Evolutionary conservation across 2,888 invertebrate genomes (phyloP).

Genomic region (Sphaerophoria rueppellii): DNA sequence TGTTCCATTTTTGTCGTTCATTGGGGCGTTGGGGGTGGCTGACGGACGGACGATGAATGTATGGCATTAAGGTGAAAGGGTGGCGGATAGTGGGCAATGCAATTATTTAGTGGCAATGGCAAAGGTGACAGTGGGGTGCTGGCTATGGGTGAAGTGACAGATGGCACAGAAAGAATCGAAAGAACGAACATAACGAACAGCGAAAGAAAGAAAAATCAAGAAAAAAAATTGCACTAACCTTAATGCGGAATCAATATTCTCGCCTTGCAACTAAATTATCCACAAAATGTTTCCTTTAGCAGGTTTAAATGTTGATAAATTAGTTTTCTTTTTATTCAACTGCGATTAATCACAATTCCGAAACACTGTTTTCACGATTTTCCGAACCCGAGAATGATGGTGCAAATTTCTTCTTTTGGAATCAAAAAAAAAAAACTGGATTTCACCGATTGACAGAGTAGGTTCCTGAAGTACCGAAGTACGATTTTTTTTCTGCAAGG

Average conservation of each 20-base stretch:
- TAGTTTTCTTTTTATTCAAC: not conserved
- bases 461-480: slow-evolving; percentile 7
- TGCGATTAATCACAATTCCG: slow-evolving; percentile 25
- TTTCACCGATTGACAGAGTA: slow-evolving; percentile 31
- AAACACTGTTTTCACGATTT: slow-evolving; percentile 6
- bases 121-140: slow-evolving; percentile 24
- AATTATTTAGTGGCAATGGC: slow-evolving; percentile 12
- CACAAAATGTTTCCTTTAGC: slow-evolving; percentile 22
- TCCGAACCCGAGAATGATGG: slow-evolving; percentile 18
- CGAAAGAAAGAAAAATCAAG: slow-evolving; percentile 21
- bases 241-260: slow-evolving; percentile 71
- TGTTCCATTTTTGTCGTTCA: not conserved
- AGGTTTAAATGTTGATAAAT: slow-evolving; percentile 26
- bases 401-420: slow-evolving; percentile 4
- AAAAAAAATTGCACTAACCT: slow-evolving; percentile 67
- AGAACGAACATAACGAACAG: slow-evolving; percentile 3
- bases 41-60: slow-evolving; percentile 40
- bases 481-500: slow-evolving; percentile 7
- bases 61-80: slow-evolving; percentile 53
- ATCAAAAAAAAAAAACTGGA: slow-evolving; percentile 10
- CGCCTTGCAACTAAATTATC: slow-evolving; percentile 46
- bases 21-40: slow-evolving; percentile 45
- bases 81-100: slow-evolving; percentile 34
- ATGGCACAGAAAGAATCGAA: slow-evolving; percentile 33
- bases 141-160: slow-evolving; percentile 44